Conservation (phyloP, 2,113 vertebrate species). For the Psilopsiagon aurifrons region DNA sequence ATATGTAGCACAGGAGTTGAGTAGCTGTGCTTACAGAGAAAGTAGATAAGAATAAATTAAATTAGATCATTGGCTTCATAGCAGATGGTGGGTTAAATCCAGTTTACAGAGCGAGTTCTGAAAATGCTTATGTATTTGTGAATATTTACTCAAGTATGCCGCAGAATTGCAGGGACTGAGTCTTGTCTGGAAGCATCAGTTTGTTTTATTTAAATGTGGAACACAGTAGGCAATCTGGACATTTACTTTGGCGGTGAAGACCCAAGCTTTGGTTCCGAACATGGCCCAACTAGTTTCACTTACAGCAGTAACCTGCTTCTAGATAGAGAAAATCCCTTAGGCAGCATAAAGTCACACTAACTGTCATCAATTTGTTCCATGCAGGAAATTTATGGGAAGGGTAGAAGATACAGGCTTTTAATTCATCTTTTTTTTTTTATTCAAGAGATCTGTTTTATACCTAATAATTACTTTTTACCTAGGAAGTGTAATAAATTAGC, state of each 20-base stretch:
- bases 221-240: background rate
- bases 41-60: constrained; percentile 75
- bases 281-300: background rate
- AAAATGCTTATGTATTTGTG: background rate
- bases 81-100: constrained; percentile 70
- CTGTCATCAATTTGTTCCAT: background rate
- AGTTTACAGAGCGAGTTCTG: constrained; percentile 55
- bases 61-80: constrained; percentile 72
- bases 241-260: background rate
- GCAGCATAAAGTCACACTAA: background rate
- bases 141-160: background rate
- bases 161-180: background rate
- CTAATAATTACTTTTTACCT: background rate
- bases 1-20: constrained; percentile 30
- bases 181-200: background rate
- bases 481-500: background rate
- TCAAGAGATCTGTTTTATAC: background rate
- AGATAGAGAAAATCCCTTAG: background rate
- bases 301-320: background rate
- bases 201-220: background rate
- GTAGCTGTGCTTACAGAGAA: constrained; percentile 74
- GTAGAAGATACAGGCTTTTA: background rate
- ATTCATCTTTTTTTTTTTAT: background rate
- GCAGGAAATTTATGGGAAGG: background rate
- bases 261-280: background rate